Percentiles rank a stretch among this genome's conserved stretches.
These are phyloP conservation scores for Psittacula derbiana DNA, from an alignment of 2,797 vertebrate genomes.

Conservation along the genomic window DNA sequence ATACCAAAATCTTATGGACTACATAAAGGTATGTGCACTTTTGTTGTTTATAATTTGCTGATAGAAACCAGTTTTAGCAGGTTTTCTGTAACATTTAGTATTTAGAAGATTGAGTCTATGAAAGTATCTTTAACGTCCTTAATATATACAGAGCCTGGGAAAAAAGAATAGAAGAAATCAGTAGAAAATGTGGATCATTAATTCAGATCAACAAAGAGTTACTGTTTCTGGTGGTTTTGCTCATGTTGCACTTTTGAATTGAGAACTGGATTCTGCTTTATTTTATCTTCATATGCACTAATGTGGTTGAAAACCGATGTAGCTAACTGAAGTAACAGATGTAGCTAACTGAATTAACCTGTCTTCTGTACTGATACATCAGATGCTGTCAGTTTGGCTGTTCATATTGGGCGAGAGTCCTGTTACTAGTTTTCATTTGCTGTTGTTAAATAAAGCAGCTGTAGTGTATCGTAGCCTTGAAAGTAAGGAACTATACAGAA, in stretches of 20 bases:
- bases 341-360: background rate
- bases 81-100: background rate
- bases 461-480: background rate
- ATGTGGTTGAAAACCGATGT: background rate
- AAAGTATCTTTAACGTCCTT: background rate
- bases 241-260: background rate
- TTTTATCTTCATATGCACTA: background rate
- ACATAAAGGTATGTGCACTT: constrained; percentile 83
- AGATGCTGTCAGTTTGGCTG: background rate
- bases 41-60: background rate
- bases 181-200: background rate
- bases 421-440: background rate
- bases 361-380: background rate
- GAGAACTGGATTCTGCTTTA: background rate
- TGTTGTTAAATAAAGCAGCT: background rate
- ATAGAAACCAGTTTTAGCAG: background rate
- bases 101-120: background rate
- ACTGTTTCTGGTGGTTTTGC: background rate
- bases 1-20: constrained; percentile 97
- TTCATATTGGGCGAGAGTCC: background rate
- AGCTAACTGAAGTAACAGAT: background rate
- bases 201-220: background rate
- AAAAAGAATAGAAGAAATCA: background rate
- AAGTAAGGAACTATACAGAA: background rate
- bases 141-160: background rate